Percentiles rank a stretch among this genome's conserved stretches.
phyloP scores from a whole-genome alignment of 2,888 invertebrate genomes.

The Himalopsyche anomala region DNA sequence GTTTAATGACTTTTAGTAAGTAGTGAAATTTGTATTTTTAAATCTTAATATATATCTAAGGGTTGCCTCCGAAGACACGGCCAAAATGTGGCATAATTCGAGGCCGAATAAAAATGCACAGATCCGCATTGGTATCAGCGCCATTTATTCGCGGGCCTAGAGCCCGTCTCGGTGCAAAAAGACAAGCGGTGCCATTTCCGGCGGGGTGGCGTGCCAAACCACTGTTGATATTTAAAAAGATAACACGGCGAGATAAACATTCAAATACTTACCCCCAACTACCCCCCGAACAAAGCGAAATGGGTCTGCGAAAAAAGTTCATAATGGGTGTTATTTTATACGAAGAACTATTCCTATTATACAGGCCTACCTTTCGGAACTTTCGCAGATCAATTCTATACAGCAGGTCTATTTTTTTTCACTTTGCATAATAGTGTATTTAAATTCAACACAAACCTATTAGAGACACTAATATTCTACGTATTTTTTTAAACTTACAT shows the following conservation, averaged over 20 bases:
- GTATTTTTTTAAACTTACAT: too few species aligned
- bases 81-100: not conserved
- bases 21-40: too few species aligned
- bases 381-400: too few species aligned
- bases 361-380: too few species aligned
- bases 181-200: conserved; percentile 52
- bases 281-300: conserved; percentile 14
- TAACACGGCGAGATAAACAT: conserved; percentile 59
- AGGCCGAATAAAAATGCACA: not conserved
- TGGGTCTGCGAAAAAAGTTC: conserved; percentile 4
- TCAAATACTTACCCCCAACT: conserved; percentile 14
- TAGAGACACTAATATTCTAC: too few species aligned
- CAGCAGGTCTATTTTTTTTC: too few species aligned
- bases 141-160: conserved; percentile 39
- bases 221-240: conserved; percentile 60
- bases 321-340: not conserved
- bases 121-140: conserved; percentile 11
- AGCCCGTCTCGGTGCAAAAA: conserved; percentile 22
- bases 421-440: too few species aligned
- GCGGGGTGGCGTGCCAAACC: conserved; percentile 61
- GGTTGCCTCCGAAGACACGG: not conserved
- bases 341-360: too few species aligned
- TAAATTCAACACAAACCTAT: too few species aligned
- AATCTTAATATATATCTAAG: too few species aligned
- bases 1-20: too few species aligned